Evolutionary conservation across 1,140 invertebrate genomes (phyloP).

Genomic region (silkworm (Bombyx mori)): DNA sequence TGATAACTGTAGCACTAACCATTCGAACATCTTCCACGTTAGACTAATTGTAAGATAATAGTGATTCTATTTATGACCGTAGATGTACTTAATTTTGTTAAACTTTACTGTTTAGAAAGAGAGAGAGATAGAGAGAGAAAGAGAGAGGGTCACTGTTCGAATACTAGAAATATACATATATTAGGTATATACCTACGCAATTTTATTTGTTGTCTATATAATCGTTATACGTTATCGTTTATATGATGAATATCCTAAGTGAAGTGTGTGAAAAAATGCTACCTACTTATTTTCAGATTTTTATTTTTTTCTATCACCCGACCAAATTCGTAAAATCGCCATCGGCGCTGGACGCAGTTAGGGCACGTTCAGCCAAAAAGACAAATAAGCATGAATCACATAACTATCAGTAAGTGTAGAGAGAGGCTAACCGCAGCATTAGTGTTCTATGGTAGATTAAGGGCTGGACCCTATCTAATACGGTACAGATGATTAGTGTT

Average conservation of each 20-base stretch:
- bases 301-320: constrained; percentile 68
- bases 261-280: constrained; percentile 68
- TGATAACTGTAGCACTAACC: constrained; percentile 62
- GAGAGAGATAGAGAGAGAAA: not conserved
- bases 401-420: constrained; percentile 54
- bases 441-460: constrained; percentile 61
- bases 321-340: constrained; percentile 58
- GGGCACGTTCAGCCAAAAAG: constrained; percentile 43
- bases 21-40: constrained; percentile 60
- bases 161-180: constrained; percentile 34
- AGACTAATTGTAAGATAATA: constrained; percentile 60
- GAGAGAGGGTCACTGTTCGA: constrained; percentile 37
- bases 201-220: constrained; percentile 55
- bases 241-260: constrained; percentile 52
- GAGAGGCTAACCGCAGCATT: constrained; percentile 37
- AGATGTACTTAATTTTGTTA: constrained; percentile 56
- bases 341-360: constrained; percentile 48
- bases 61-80: constrained; percentile 55
- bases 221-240: constrained; percentile 52
- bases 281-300: constrained; percentile 70
- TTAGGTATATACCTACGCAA: constrained; percentile 38
- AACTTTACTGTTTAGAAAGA: constrained; percentile 53
- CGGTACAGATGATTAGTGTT: constrained; percentile 42
- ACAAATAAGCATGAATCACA: constrained; percentile 44
- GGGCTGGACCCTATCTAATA: constrained; percentile 37